Percentiles rank a stretch among this genome's conserved stretches.
Evolutionary conservation across 2,113 vertebrate species (phyloP).

Genomic region (Sakesphorus luctuosus): DNA sequence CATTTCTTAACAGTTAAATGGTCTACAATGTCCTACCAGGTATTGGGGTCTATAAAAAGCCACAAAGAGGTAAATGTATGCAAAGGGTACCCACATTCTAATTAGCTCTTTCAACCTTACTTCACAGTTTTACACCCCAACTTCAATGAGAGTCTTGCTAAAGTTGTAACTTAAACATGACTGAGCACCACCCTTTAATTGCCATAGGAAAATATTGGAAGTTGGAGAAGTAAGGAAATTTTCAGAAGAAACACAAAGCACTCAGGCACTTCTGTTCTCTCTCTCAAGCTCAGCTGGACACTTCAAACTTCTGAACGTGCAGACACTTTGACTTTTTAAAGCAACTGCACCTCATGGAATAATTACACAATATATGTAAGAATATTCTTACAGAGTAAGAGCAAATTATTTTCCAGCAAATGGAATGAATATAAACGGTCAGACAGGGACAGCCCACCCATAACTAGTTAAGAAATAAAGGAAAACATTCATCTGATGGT

Average conservation of each 20-base stretch:
- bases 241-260: neutral
- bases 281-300: neutral
- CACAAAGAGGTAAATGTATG: neutral
- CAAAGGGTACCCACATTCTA: neutral
- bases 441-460: neutral
- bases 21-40: neutral
- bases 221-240: neutral
- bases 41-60: neutral
- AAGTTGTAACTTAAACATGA: neutral
- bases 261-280: neutral
- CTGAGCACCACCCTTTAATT: neutral
- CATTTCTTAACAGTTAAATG: neutral
- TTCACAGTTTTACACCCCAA: neutral
- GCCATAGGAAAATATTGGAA: neutral
- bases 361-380: neutral
- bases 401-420: neutral
- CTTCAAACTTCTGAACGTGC: neutral
- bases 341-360: neutral
- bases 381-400: neutral
- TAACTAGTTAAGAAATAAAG: neutral
- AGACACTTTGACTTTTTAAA: neutral
- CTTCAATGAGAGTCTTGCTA: rapidly evolving
- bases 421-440: neutral
- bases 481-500: neutral
- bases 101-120: neutral